Percentiles rank a stretch among this genome's conserved stretches.
Evolutionary conservation across 2,888 invertebrate genomes (phyloP).

Genomic region (Clepsis dumicolana): DNA sequence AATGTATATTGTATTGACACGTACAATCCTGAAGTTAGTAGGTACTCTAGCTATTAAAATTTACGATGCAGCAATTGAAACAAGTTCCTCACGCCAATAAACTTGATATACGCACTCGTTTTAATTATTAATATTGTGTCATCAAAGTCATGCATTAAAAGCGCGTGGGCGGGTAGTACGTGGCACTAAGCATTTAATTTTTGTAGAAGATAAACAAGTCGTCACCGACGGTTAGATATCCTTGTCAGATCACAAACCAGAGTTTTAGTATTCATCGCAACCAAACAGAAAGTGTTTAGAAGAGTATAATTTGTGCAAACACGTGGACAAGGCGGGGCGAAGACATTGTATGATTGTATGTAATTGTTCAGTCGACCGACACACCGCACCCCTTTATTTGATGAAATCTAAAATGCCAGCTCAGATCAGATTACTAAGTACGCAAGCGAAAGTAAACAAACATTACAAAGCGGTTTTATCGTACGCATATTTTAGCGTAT

Average conservation of each 20-base stretch:
- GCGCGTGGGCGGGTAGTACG: background rate
- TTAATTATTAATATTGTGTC: constrained; percentile 1
- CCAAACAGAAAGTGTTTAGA: constrained; percentile 12
- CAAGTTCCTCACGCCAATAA: constrained; percentile 5
- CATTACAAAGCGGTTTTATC: background rate
- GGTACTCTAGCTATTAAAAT: constrained; percentile 22
- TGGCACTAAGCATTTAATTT: background rate
- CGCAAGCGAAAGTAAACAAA: constrained; percentile 2
- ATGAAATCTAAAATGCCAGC: constrained; percentile 16
- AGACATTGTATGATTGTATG: constrained; percentile 6
- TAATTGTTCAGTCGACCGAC: constrained; percentile 30
- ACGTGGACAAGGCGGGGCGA: constrained; percentile 25
- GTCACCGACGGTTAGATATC: background rate
- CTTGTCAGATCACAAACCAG: background rate
- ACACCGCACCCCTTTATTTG: constrained; percentile 36
- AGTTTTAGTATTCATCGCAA: constrained; percentile 16
- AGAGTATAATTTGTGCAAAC: constrained; percentile 20
- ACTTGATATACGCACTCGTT: background rate
- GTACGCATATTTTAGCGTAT: background rate
- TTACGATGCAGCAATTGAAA: background rate
- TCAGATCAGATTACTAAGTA: constrained; percentile 21
- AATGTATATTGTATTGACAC: background rate
- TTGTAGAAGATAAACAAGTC: background rate
- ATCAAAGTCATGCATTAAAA: constrained; percentile 15
- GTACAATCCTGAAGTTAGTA: constrained; percentile 1